Percentiles rank a stretch among this genome's conserved stretches.
Conservation (phyloP, 1,140 invertebrate species). For the Drosophila erecta region DNA sequence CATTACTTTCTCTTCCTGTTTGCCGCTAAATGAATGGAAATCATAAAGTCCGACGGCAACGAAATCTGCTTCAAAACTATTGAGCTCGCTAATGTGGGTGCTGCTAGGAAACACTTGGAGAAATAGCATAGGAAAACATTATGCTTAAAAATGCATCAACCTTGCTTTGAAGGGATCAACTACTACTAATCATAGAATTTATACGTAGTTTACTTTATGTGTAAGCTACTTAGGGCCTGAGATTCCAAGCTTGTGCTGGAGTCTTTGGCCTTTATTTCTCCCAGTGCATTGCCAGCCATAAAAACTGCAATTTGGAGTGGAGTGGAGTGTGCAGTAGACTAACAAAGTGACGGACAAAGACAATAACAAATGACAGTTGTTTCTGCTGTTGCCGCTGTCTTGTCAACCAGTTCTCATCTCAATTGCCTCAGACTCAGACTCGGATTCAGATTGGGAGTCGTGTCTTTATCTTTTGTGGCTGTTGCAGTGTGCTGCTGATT, state of each 20-base stretch:
- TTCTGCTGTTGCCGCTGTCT: slow-evolving; percentile 12
- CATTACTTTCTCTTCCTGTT: slow-evolving; percentile 82
- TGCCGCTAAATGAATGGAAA: slow-evolving; percentile 76
- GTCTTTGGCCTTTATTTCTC: not conserved
- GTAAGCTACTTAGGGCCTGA: no score
- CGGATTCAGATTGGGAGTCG: slow-evolving; percentile 7
- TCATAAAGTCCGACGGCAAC: slow-evolving; percentile 46
- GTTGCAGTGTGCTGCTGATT: slow-evolving; percentile 24
- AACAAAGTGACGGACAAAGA: slow-evolving; percentile 44
- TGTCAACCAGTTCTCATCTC: slow-evolving; percentile 57
- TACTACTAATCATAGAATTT: no score
- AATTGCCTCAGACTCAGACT: slow-evolving; percentile 28
- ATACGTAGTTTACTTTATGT: not conserved
- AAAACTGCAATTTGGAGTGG: slow-evolving; percentile 15
- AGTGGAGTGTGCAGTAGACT: slow-evolving; percentile 30
- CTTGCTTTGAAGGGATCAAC: no score
- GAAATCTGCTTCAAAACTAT: slow-evolving; percentile 33
- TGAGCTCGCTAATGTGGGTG: slow-evolving; percentile 37
- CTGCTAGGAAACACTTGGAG: not conserved
- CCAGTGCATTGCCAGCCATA: slow-evolving; percentile 14
- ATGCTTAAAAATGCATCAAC: no score
- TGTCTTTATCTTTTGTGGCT: slow-evolving; percentile 26
- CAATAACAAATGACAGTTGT: slow-evolving; percentile 75
- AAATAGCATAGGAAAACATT: not conserved
- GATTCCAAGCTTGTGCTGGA: no score